Conservation (phyloP, 2,888 invertebrate species). For the Volucella inflata region DNA sequence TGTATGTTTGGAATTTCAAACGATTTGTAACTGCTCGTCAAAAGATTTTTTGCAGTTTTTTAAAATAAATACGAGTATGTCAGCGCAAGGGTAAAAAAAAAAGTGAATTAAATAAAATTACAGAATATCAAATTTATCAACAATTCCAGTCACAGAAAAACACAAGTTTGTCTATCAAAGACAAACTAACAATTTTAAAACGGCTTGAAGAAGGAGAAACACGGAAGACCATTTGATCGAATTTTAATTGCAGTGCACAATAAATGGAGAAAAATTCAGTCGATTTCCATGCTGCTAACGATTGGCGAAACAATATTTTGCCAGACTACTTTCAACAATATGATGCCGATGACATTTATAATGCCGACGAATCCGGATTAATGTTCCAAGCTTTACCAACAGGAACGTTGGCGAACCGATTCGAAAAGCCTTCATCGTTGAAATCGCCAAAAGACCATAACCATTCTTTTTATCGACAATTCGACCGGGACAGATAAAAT, state of each 20-base stretch:
- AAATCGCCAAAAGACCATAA: conserved; percentile 61
- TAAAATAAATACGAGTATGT: too few species aligned
- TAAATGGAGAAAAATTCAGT: conserved; percentile 64
- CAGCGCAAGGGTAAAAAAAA: too few species aligned
- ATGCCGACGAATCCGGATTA: conserved; percentile 66
- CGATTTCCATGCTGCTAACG: conserved; percentile 47
- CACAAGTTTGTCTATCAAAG: conserved; percentile 18
- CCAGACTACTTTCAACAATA: conserved; percentile 44
- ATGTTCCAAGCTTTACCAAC: conserved; percentile 59
- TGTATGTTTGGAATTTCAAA: too few species aligned
- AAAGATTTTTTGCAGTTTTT: too few species aligned
- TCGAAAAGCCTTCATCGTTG: conserved; percentile 40
- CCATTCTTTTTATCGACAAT: conserved; percentile 67
- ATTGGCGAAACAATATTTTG: conserved; percentile 38
- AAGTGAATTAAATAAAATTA: not conserved
- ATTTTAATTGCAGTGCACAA: too few species aligned
- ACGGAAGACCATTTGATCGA: conserved; percentile 10
- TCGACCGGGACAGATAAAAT: conserved; percentile 72
- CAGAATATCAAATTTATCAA: conserved; percentile 4
- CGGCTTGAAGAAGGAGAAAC: not conserved
- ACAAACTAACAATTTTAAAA: conserved; percentile 6
- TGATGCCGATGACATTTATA: conserved; percentile 58
- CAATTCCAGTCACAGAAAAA: not conserved
- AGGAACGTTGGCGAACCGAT: conserved; percentile 21
- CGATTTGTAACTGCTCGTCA: too few species aligned